Percentiles rank a stretch among this genome's conserved stretches.
phyloP scores from a whole-genome alignment of 2,797 vertebrate genomes.

The Peromyscus nudipes region DNA sequence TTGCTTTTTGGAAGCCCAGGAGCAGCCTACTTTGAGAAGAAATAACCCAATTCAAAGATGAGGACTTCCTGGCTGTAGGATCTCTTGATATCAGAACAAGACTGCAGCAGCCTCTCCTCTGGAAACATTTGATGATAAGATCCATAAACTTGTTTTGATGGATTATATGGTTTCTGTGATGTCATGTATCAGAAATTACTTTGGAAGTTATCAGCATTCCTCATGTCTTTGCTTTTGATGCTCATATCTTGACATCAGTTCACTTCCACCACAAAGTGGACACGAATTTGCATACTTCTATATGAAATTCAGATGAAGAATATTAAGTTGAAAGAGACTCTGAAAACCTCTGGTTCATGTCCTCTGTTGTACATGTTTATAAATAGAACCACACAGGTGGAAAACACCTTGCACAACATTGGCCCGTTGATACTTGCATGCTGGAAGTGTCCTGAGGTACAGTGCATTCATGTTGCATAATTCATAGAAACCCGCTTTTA shows the following conservation, averaged over 20 bases:
- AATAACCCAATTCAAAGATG: slow-evolving; percentile 17
- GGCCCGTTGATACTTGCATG: background rate
- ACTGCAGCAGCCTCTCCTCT: background rate
- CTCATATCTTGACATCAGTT: background rate
- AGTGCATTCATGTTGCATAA: background rate
- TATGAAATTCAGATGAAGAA: background rate
- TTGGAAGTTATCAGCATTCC: background rate
- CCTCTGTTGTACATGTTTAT: background rate
- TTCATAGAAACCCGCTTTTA: background rate
- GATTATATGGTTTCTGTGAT: background rate
- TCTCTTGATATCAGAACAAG: background rate
- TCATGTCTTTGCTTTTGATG: background rate
- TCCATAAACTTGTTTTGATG: background rate
- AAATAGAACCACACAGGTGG: background rate
- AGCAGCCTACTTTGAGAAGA: background rate
- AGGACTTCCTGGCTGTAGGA: background rate
- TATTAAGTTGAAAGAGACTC: background rate
- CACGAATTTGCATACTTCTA: background rate
- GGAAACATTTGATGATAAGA: background rate
- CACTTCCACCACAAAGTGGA: background rate
- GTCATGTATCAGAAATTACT: background rate
- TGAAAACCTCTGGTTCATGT: background rate
- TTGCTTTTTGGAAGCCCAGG: slow-evolving; percentile 6
- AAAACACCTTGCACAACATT: background rate
- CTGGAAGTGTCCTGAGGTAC: background rate